Base-by-base conservation (phyloP, 2,888 invertebrate species). In the Elegia similella region DNA sequence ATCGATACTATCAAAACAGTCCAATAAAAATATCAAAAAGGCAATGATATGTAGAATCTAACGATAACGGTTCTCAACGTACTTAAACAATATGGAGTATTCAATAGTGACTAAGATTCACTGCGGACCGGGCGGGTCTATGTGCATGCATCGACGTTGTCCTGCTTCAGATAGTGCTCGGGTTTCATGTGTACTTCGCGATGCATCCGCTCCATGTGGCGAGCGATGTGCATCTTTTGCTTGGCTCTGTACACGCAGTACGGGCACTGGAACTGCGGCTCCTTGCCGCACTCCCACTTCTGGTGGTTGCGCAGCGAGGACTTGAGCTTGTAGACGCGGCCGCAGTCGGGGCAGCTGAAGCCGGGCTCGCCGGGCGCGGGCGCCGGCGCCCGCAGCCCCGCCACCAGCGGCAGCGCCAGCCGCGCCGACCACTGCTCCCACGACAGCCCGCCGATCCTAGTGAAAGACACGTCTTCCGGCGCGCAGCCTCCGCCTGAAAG, bases 241-340 rank as follows among this genome's bases (percentile, higher is more conserved):
- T 96, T 96, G 76, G 96, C 96, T 73, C 95, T 93, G 83, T 96
- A 96, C n/a, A 95, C 95, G 86, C 96, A 96, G 86, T 95, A 95
- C 17, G 95, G 95, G 82, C 96, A 96, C 78, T 95, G 95, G 83
- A 96, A 96, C 84, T 95, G 95, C 16, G 96, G 96, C 84, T 96
- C 96, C 82, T 96, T 96, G 76, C 96, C 95, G 84, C 96, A 96
- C 86, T 96, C 96, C 96, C 96, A 96, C 84, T 96, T 96, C 92
- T 95, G 95, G 80, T 96, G 96, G 83, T 96, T 96, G 62, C 96
- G 93, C 73, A 96, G 88, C 60, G 96, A 96, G 69, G 96, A 96
- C 88, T 97, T 97, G 68, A 97, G 93, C 84, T 97, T 97, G 90
- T 97, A 97, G 64, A 95, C 94, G 67, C 97, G 93, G 62, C 96